Conservation (phyloP, 2,113 vertebrate genomes). For the Uria aalge region DNA sequence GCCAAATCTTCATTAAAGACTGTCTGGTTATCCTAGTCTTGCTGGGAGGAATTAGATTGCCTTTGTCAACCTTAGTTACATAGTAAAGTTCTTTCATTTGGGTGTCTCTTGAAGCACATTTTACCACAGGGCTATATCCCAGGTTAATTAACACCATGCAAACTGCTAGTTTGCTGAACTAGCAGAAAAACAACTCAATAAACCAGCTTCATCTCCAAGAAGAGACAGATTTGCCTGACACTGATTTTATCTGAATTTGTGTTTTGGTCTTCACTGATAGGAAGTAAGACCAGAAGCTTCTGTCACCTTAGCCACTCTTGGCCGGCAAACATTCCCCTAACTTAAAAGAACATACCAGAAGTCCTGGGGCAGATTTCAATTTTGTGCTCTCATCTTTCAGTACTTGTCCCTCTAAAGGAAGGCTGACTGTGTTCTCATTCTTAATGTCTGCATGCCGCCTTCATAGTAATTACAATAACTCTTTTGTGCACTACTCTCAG, state of each 20-base stretch:
- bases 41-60: background rate
- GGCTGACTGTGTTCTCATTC: background rate
- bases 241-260: background rate
- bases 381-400: background rate
- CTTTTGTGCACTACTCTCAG: background rate
- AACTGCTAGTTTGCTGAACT: constrained; percentile 1
- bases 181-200: constrained; percentile 33
- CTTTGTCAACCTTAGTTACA: background rate
- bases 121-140: constrained; percentile 11
- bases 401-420: background rate
- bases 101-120: background rate
- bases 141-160: constrained; percentile 21
- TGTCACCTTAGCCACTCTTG: background rate
- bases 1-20: background rate
- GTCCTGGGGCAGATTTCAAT: background rate
- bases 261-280: background rate
- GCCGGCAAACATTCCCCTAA: background rate
- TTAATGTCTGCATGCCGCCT: background rate
- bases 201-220: constrained; percentile 3
- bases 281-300: background rate
- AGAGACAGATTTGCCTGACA: background rate
- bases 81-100: constrained; percentile 7
- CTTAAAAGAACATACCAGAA: background rate
- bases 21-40: background rate
- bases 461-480: background rate